Evolutionary conservation across 2,888 invertebrate genomes (phyloP), one percentile per base, ranked within the genome.

Genomic region (Caenorhabditis sp.): DNA sequence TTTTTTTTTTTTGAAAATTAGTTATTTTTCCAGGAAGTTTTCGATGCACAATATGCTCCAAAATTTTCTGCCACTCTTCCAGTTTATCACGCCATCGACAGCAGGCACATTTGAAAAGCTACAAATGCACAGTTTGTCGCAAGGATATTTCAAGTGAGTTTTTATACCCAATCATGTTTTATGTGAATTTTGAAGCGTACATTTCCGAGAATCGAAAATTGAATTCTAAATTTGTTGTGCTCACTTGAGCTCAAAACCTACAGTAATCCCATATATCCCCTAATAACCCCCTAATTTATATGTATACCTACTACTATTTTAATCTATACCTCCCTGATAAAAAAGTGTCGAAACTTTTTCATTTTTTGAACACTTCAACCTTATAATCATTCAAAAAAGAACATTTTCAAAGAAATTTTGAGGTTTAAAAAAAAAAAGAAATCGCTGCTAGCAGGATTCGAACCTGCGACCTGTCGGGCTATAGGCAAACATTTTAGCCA

Each of bases 81-180:
- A 82, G 82, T 14, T 76, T 85, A 7, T 82, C 82, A 17, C 78
- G 85, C 3, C 85, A 85, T 59, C 79, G 85, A n/a, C 84, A 84
- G 85, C 85, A 85, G 60, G 82, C 84, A 8, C 85, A 85, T 58
- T 85, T 85, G 78, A 83, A 82, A 68, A 80, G 78, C 67, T 85
- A 85, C 76, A 80, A 82, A 56, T 85, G 85, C 66, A 85, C 85
- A 3, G 57, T 85, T 36, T 85, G 85, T 66, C 70, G 78, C 20
- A 83, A 83, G 67, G 84, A 84, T 54, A 84, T 85, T 59, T 82
- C 82, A 7, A 85, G 85, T 85, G 54, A 78, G 83, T 81, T 23
- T 36, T 50, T n/a, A n/a, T n/a, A n/a, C n/a, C n/a, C n/a, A n/a
- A n/a, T n/a, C n/a, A n/a, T n/a, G n/a, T n/a, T n/a, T n/a, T n/a